These are phyloP conservation scores for Paedocypris sp. DNA, from an alignment of 2,113 vertebrate species.

Conservation along the genomic window DNA sequence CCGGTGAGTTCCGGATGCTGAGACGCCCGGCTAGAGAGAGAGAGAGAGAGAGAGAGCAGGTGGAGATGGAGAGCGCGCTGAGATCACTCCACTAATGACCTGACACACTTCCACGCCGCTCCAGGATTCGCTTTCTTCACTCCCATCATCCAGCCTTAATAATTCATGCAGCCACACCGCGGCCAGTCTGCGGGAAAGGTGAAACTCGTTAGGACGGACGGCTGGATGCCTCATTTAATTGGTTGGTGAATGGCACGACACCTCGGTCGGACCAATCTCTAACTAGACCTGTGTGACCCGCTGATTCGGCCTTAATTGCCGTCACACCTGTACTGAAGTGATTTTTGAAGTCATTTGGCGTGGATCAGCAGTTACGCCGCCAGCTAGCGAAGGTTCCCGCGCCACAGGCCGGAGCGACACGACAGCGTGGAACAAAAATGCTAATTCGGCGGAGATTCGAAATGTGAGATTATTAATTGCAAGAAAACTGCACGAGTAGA, in stretches of 20 bases:
- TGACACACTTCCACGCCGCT: conserved; percentile 34
- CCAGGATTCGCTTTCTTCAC: conserved; percentile 28
- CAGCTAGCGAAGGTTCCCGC: background rate
- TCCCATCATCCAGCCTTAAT: conserved; percentile 25
- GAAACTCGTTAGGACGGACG: conserved; percentile 50
- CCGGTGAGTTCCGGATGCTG: background rate
- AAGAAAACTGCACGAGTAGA: conserved; percentile 6
- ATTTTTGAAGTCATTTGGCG: conserved; percentile 15
- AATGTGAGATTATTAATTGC: conserved; percentile 10
- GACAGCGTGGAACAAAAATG: background rate
- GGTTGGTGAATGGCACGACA: conserved; percentile 26
- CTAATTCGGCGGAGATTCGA: conserved; percentile 2
- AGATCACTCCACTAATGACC: conserved; percentile 34
- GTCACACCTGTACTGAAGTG: conserved; percentile 19
- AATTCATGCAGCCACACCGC: conserved; percentile 32
- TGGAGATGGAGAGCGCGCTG: background rate
- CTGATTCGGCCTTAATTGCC: conserved; percentile 11
- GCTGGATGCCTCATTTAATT: conserved; percentile 52
- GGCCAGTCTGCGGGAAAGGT: conserved; percentile 42
- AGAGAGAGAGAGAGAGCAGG: background rate
- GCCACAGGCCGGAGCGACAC: background rate
- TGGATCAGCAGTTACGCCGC: background rate
- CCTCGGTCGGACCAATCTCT: background rate
- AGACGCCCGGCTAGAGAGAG: background rate
- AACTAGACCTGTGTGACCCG: conserved; percentile 7